These are phyloP conservation scores for Threskiornis aethiopicus DNA, from an alignment of 2,797 vertebrate genomes.

Conservation along the genomic window DNA sequence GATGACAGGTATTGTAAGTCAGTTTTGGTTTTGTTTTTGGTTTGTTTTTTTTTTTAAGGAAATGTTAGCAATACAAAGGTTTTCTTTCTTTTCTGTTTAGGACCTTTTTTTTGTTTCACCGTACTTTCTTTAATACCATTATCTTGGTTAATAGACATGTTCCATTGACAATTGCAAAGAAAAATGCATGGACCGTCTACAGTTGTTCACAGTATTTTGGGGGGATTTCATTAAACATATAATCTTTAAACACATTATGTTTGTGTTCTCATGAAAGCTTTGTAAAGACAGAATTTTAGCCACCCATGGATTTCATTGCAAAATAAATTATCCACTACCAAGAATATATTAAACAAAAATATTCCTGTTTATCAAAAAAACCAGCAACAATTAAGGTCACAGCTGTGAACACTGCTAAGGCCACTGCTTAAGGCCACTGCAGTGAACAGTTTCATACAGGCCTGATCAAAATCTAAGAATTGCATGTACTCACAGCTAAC, in stretches of 20 bases:
- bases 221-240: background rate
- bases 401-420: background rate
- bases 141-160: background rate
- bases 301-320: fast-evolving
- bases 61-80: fast-evolving
- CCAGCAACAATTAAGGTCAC: background rate
- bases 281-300: background rate
- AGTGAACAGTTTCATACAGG: background rate
- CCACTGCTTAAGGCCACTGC: background rate
- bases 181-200: background rate
- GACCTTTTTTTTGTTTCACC: background rate
- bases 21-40: background rate
- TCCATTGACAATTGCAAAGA: background rate
- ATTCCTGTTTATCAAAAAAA: background rate
- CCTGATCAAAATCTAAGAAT: background rate
- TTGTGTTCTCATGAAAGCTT: background rate
- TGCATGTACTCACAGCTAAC: background rate
- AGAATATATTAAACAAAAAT: background rate
- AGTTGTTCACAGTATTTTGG: background rate
- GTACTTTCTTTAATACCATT: background rate
- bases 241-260: background rate
- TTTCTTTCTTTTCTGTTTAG: background rate
- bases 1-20: background rate
- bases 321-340: background rate
- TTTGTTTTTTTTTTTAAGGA: background rate